These are phyloP conservation scores for Acleris holmiana DNA, from an alignment of 2,888 invertebrate species.

Conservation along the genomic window DNA sequence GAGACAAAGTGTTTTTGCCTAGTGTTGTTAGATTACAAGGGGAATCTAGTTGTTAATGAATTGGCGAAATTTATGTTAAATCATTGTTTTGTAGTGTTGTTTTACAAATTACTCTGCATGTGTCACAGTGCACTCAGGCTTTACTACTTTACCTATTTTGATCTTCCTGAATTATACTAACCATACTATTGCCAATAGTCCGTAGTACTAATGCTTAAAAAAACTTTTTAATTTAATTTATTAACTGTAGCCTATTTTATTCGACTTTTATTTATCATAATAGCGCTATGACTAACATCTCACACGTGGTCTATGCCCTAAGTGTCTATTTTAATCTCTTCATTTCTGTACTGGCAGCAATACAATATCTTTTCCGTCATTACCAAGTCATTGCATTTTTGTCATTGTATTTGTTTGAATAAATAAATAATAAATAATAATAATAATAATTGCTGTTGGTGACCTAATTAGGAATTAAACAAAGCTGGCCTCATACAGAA, in stretches of 20 bases:
- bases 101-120: background rate
- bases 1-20: constrained; percentile 68
- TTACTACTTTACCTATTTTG: too few species aligned
- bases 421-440: too few species aligned
- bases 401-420: too few species aligned
- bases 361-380: constrained; percentile 28
- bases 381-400: constrained; percentile 27
- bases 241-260: background rate
- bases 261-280: background rate
- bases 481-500: constrained; percentile 24
- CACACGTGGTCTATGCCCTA: constrained; percentile 30
- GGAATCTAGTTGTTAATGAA: constrained; percentile 60
- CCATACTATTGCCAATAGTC: too few species aligned
- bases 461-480: constrained; percentile 33
- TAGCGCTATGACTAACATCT: constrained; percentile 15
- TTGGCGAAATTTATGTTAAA: background rate
- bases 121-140: background rate
- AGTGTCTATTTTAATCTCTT: constrained; percentile 36
- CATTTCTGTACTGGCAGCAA: constrained; percentile 31
- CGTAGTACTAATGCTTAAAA: too few species aligned
- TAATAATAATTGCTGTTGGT: too few species aligned
- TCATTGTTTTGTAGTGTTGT: background rate
- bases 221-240: too few species aligned
- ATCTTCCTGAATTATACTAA: too few species aligned
- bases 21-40: constrained; percentile 50